Evolutionary conservation across 2,888 invertebrate species (phyloP), one percentile per base, ranked within the genome.

Genomic region (Iphiclides podalirius): DNA sequence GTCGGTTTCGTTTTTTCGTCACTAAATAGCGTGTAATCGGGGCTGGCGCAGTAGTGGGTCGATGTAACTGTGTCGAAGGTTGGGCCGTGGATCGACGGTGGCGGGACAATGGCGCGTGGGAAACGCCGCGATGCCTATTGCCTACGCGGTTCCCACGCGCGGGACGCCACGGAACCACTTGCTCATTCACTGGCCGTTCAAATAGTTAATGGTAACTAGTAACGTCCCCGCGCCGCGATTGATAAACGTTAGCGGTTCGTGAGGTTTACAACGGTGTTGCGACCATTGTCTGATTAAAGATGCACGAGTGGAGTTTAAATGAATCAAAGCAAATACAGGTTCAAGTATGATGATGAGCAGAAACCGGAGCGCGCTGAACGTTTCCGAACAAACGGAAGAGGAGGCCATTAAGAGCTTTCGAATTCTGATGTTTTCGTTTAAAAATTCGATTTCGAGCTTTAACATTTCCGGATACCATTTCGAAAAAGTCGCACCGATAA

Each of bases 91-190:
- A 58, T 56, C 51, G 61, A n/a, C n/a, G n/a, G n/a, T n/a, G 34
- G 48, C 58, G 58, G 61, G 60, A 75, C 74, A 76, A 75, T 70
- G 60, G 63, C 54, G 66, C 72, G 74, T 76, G 75, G 74, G 75
- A 74, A 72, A 63, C 58, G 53, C 55, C 56, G 20, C 55, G 63
- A 57, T n/a, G n/a, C n/a, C n/a, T n/a, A n/a, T n/a, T 57, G 64
- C 57, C 59, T 54, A 56, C 62, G 52, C 56, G 63, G 57, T 74
- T 73, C 73, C 72, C 71, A 75, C 72, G 72, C 63, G 47, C 52
- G 54, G 55, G 52, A 75, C 72, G 72, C 63, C 47, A 52, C 55
- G 55, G 52, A 43, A n/a, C 38, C 47, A 47, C 49, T 50, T 44
- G 50, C 45, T 49, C 53, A 55, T 54, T 56, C 54, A 47, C 46